Evolutionary conservation across 1,140 invertebrate genomes (phyloP).

Genomic region (Neodiprion pinetum): DNA sequence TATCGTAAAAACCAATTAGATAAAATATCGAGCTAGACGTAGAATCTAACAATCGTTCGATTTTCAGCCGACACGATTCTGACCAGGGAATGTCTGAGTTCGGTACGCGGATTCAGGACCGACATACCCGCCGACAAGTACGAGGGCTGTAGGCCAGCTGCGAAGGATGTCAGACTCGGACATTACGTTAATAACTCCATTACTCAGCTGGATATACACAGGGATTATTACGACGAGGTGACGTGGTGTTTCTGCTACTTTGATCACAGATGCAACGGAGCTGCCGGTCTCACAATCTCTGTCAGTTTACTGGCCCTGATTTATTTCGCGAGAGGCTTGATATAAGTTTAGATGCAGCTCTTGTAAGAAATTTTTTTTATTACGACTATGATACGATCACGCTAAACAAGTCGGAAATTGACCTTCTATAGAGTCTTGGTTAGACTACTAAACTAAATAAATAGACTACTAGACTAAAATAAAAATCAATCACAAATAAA

Average conservation of each 20-base stretch:
- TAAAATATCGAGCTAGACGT: neutral
- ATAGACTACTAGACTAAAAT: no score
- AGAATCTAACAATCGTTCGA: neutral
- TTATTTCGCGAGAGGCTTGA: neutral
- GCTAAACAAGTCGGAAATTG: no score
- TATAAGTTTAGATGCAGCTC: neutral
- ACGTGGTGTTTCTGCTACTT: conserved; percentile 92
- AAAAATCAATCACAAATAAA: no score
- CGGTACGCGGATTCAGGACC: conserved; percentile 75
- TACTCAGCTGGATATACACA: conserved; percentile 84
- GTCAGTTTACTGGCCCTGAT: neutral
- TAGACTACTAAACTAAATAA: no score
- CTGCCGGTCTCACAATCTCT: conserved; percentile 40
- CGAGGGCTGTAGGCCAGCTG: conserved; percentile 85
- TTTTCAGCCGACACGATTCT: conserved; percentile 77
- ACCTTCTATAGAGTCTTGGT: no score
- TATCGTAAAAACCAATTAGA: conserved; percentile 5
- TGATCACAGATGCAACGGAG: conserved; percentile 84
- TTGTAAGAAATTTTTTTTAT: no score
- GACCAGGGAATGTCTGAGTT: conserved; percentile 86
- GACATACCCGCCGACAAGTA: conserved; percentile 93
- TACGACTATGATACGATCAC: no score
- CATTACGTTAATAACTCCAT: conserved; percentile 90
- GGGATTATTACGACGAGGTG: conserved; percentile 83
- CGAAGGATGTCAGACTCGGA: conserved; percentile 78